phyloP scores from a whole-genome alignment of 2,113 vertebrate species.

The Paramormyrops kingsleyae region DNA sequence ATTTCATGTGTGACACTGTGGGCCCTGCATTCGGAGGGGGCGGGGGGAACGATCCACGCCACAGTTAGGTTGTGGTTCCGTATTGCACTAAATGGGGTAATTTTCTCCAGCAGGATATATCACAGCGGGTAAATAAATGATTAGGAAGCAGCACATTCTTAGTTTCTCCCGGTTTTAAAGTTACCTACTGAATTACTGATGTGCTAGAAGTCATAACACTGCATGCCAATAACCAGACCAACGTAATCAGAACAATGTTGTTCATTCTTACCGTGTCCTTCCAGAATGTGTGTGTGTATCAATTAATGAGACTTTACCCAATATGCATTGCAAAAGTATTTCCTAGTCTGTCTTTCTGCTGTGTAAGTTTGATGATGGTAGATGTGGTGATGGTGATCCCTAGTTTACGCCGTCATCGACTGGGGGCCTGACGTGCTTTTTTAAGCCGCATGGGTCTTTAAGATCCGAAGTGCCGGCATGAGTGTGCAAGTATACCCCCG shows the following conservation, averaged over 20 bases:
- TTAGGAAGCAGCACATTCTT: neutral
- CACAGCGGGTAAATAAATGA: neutral
- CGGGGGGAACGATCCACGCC: neutral
- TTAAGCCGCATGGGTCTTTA: neutral
- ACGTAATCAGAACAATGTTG: neutral
- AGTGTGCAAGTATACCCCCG: neutral
- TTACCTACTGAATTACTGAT: neutral
- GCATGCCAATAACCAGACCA: neutral
- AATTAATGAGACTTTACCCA: neutral
- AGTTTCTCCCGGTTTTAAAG: neutral
- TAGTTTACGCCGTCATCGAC: neutral
- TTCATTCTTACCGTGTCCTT: neutral
- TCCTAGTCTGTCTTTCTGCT: neutral
- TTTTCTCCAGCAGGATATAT: neutral
- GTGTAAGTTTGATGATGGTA: neutral
- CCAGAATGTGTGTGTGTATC: neutral
- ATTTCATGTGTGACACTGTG: neutral
- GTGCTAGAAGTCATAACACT: neutral
- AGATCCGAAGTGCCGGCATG: neutral
- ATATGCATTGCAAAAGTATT: neutral
- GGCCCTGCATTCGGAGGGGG: neutral
- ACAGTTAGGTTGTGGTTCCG: neutral
- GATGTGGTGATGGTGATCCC: neutral
- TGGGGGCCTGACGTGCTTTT: neutral
- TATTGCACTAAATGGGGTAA: neutral